phyloP scores from a whole-genome alignment of 2,113 vertebrate genomes.

The Vulpes ferrilata region DNA sequence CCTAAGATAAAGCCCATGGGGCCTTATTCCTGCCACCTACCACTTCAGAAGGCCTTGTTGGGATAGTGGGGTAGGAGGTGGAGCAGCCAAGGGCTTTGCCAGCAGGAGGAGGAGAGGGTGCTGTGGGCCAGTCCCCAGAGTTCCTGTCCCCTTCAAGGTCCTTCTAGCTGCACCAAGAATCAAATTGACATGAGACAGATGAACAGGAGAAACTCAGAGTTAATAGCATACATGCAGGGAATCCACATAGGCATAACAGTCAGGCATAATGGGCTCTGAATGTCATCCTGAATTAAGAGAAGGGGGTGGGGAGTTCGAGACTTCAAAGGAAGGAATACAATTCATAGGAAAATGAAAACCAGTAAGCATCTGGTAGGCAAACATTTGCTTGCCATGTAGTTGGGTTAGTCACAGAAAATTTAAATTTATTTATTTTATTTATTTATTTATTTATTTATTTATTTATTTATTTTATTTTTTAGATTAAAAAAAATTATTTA shows the following conservation, averaged over 20 bases:
- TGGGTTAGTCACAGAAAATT: background rate
- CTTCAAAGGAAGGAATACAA: background rate
- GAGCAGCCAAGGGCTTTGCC: background rate
- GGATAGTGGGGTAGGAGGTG: background rate
- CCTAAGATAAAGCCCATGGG: rapidly evolving
- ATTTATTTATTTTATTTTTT: background rate
- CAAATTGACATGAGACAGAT: background rate
- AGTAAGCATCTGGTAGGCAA: background rate
- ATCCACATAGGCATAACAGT: background rate
- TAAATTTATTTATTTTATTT: background rate
- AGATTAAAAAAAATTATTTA: too few species aligned
- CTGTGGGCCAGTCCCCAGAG: background rate
- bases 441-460: background rate
- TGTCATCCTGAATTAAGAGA: background rate
- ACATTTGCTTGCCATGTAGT: background rate
- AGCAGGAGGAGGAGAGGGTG: rapidly evolving
- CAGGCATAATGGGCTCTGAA: background rate
- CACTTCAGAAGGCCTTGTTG: background rate
- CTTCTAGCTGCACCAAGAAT: background rate
- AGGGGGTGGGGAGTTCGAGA: background rate
- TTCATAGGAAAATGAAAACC: background rate
- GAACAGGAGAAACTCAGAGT: background rate
- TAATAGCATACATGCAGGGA: background rate
- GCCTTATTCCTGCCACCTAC: background rate
- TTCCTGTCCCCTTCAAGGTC: background rate